Conservation (phyloP, 2,888 invertebrate species). For the Meteorus cinctellus region DNA sequence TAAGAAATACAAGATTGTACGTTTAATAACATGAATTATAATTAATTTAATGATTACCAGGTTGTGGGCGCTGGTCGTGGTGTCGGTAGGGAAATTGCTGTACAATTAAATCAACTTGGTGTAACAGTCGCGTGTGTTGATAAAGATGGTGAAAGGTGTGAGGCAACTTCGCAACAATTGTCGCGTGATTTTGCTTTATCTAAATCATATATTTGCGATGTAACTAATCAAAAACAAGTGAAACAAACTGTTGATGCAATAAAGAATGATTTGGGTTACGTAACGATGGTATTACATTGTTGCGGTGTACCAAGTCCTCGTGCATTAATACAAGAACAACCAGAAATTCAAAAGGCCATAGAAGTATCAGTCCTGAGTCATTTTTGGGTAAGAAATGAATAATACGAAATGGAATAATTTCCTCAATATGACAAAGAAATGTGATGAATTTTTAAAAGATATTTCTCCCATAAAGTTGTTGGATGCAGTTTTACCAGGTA, state of each 20-base stretch:
- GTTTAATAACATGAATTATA: slow-evolving; percentile 27
- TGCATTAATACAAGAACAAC: slow-evolving; percentile 75
- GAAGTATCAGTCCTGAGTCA: slow-evolving; percentile 78
- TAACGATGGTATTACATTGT: slow-evolving; percentile 79
- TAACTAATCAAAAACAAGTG: slow-evolving; percentile 76
- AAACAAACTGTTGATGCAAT: slow-evolving; percentile 73
- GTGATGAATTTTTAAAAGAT: background rate
- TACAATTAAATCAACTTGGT: slow-evolving; percentile 77
- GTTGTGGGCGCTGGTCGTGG: slow-evolving; percentile 83
- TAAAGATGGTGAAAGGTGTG: slow-evolving; percentile 76
- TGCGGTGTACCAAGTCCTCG: slow-evolving; percentile 79
- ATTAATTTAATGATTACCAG: slow-evolving; percentile 65
- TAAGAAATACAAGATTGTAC: background rate
- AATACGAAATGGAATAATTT: slow-evolving; percentile 26
- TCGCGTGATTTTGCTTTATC: slow-evolving; percentile 74
- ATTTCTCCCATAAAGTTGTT: slow-evolving; percentile 73
- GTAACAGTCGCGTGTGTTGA: slow-evolving; percentile 81
- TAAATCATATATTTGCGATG: slow-evolving; percentile 76
- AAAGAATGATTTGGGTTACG: slow-evolving; percentile 75
- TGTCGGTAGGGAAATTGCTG: slow-evolving; percentile 79
- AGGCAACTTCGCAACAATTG: slow-evolving; percentile 74
- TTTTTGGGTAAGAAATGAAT: slow-evolving; percentile 76
- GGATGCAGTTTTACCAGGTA: slow-evolving; percentile 77
- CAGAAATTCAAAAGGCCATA: slow-evolving; percentile 76
- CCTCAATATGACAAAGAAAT: background rate